Evolutionary conservation across 1,140 invertebrate genomes (phyloP), one percentile per base, ranked within the genome.

Genomic region (Aphaenogaster ashmeadi): DNA sequence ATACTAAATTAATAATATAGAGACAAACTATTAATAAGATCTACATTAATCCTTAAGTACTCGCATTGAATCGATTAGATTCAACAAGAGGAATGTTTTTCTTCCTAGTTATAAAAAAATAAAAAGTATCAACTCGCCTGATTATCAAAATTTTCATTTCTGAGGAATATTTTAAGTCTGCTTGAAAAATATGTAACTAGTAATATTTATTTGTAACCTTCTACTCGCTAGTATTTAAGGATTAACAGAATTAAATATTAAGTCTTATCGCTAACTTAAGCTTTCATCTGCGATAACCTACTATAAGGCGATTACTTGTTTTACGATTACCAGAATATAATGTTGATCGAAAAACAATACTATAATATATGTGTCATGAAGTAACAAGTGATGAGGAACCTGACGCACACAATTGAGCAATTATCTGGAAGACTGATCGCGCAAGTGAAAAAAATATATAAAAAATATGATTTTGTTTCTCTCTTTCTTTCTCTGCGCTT

Each of bases 321-420:
- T 18, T 15, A 69, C 1, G 9, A 50, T 38, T 21, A 81, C 41
- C 13, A 67, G 11, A 47, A 27, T 38, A 72, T 21, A 72, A 58
- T 13, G 15, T 27, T 54, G 50, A 72, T 72, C 15, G 33, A 71
- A 60, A 81, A 56, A 56, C 50, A 50, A 67, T 71, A 38, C 5
- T 27, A 27, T 27, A 27, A 27, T 27, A 27, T 27, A n/a, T 54
- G 44, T 67, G 13, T 80, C 5, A 80, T 80, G 2, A 80, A 69
- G 36, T 69, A 81, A 81, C 78, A 83, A 83, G 38, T 83, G 52
- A 72, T 41, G 18, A 83, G 67, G 52, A 83, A 83, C 66, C 33
- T 47, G 18, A 8, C 15, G 36, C 66, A 27, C 6, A 67, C 64
- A 72, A 7, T 83, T 83, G 52, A 85, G 62, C 72, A 85, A 38